Evolutionary conservation across 2,113 vertebrate genomes (phyloP).

Genomic region (Nothoprocta perdicaria): DNA sequence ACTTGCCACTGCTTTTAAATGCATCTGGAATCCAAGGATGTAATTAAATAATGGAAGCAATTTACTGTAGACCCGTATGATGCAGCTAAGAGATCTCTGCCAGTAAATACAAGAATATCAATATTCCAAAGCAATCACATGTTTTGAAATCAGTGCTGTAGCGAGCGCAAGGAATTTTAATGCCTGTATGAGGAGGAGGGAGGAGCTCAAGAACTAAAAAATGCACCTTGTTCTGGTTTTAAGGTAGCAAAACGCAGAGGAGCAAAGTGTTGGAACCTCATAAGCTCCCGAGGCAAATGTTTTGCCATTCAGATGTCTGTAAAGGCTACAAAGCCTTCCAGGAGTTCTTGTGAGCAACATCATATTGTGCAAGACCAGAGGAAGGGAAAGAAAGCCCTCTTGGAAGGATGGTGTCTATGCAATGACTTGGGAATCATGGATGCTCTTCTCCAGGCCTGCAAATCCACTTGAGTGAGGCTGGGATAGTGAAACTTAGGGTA

Average conservation of each 20-base stretch:
- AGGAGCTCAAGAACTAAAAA: neutral
- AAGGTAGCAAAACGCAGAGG: neutral
- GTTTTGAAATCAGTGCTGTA: neutral
- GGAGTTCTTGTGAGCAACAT: neutral
- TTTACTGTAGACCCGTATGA: neutral
- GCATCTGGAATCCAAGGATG: neutral
- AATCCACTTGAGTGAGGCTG: neutral
- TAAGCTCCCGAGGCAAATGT: neutral
- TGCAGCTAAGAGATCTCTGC: neutral
- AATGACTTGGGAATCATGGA: neutral
- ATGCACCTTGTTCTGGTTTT: neutral
- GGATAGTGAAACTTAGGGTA: neutral
- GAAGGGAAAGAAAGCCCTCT: neutral
- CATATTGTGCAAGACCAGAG: neutral
- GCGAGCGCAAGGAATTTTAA: neutral
- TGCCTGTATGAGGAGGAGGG: neutral
- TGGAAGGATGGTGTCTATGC: neutral
- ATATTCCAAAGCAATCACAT: fast-evolving
- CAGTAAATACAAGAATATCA: conserved; percentile 14
- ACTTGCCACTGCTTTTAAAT: neutral
- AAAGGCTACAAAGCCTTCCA: neutral
- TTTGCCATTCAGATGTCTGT: neutral
- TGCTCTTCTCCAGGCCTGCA: neutral
- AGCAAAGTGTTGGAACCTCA: fast-evolving
- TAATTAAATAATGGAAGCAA: neutral